Evolutionary conservation across 2,797 vertebrate genomes (phyloP).

Genomic region (Fringilla coelebs): DNA sequence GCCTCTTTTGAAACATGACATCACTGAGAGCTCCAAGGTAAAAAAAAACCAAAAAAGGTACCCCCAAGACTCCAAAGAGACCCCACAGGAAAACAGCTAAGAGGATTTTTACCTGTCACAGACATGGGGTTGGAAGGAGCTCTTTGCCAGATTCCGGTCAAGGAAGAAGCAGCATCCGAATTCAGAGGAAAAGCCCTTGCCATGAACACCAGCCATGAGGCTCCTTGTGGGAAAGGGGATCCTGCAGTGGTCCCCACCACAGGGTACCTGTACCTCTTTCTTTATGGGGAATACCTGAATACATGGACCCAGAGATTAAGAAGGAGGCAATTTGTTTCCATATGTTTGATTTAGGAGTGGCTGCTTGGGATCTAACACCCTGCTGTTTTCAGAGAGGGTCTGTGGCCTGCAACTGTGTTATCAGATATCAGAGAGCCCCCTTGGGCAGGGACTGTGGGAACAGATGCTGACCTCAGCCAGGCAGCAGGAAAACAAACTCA

Average conservation of each 20-base stretch:
- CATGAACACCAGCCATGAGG: not conserved
- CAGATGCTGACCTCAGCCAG: conserved; percentile 29
- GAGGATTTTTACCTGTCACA: not conserved
- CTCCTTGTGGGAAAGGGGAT: accelerated
- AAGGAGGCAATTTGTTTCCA: not conserved
- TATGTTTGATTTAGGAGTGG: not conserved
- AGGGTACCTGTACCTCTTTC: not conserved
- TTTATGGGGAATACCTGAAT: not conserved
- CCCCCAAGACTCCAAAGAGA: not conserved
- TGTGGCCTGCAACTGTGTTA: not conserved
- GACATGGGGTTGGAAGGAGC: not conserved
- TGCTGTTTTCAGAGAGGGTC: not conserved
- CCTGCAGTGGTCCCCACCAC: not conserved
- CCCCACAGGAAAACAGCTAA: not conserved
- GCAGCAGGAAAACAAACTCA: conserved; percentile 20
- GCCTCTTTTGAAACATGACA: not conserved
- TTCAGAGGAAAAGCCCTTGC: not conserved
- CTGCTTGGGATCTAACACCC: not conserved
- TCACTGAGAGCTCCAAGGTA: not conserved
- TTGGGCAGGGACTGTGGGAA: not conserved
- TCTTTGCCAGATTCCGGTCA: not conserved
- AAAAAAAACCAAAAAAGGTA: not conserved
- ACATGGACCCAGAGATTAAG: not conserved
- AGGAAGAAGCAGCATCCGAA: not conserved
- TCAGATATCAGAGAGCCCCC: not conserved